phyloP scores from a whole-genome alignment of 2,888 invertebrate species.

The Lithophane ornitopus region DNA sequence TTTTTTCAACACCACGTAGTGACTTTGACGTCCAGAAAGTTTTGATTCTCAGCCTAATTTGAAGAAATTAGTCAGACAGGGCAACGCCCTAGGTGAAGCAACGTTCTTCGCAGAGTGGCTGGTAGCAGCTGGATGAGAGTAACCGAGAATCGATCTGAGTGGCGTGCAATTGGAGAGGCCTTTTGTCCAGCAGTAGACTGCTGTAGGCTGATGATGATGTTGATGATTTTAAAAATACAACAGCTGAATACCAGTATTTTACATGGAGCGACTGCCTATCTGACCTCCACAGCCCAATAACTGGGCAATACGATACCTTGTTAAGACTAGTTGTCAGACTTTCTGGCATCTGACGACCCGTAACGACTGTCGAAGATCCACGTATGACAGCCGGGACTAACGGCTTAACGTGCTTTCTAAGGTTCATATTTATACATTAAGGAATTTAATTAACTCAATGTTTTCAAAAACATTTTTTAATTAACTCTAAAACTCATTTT shows the following conservation, averaged over 20 bases:
- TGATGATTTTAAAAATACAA: too few relatives aligned
- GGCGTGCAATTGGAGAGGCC: too few relatives aligned
- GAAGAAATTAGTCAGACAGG: too few relatives aligned
- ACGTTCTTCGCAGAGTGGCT: too few relatives aligned
- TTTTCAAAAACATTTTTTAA: constrained; percentile 54
- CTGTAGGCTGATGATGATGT: too few relatives aligned
- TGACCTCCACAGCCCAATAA: not conserved
- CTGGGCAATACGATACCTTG: not conserved
- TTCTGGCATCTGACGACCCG: not conserved
- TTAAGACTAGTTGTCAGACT: not conserved
- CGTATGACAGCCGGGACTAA: not conserved
- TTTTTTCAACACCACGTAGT: too few relatives aligned
- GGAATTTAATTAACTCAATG: constrained; percentile 35
- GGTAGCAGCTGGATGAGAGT: too few relatives aligned
- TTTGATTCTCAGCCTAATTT: too few relatives aligned
- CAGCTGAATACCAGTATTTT: not conserved
- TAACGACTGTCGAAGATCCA: not conserved
- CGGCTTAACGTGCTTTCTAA: not conserved
- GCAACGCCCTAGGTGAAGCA: too few relatives aligned
- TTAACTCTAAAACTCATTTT: constrained; percentile 8
- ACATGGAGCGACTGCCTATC: not conserved
- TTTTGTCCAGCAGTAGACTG: too few relatives aligned
- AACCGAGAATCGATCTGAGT: too few relatives aligned
- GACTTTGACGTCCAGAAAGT: too few relatives aligned
- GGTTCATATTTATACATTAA: constrained; percentile 4